Base-by-base conservation (phyloP, 2,888 invertebrate species). In the Therioaphis trifolii region DNA sequence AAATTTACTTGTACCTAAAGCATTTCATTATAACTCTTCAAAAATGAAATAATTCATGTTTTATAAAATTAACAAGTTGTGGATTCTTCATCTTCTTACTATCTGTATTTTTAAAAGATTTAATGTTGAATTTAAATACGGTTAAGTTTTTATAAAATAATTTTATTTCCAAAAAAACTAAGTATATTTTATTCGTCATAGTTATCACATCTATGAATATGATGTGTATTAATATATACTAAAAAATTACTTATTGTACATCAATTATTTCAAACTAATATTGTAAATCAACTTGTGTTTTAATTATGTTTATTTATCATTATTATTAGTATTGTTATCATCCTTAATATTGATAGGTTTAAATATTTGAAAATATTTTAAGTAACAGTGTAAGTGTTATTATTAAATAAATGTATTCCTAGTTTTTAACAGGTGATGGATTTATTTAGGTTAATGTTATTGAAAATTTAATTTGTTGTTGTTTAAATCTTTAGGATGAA, bases 401-500 rank as follows among this genome's bases (percentile, higher is more conserved):
- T 46, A 69, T 46, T 46, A 12, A 46, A 24, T 24, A 46, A 40
- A 24, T 68, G 52, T 52, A 40, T 52, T 52, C 52, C 1, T 78
- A 68, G 40, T n/a, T 78, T 68, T 24, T 68, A 80, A 71, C 27
- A 80, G 69, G 80, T 80, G 80, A 71, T 71, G 71, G 80, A 29
- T 72, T 63, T 11, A 24, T 0, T 29, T 40, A 58, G 29, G n/a
- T n/a, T 21, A 14, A 55, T 7, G 2, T 43, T 46, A 21, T 46
- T 21, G 1, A 46, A 27, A 40, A n/a, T 18, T 29, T 52, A 55
- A 9, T 4, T 12, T 72, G 35, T 77, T 11, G n/a, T 29, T 63
- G 3, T 75, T 66, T 61, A 49, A 29, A 14, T 29, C 85, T 85
- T 29, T 55, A 88, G 88, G 88, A 88, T 84, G 52, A 84, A 46